A percentile compares a stretch with the other conserved stretches of the same genome.
Evolutionary conservation across 2,888 invertebrate species (phyloP).

Genomic region (Epinotia demarniana): DNA sequence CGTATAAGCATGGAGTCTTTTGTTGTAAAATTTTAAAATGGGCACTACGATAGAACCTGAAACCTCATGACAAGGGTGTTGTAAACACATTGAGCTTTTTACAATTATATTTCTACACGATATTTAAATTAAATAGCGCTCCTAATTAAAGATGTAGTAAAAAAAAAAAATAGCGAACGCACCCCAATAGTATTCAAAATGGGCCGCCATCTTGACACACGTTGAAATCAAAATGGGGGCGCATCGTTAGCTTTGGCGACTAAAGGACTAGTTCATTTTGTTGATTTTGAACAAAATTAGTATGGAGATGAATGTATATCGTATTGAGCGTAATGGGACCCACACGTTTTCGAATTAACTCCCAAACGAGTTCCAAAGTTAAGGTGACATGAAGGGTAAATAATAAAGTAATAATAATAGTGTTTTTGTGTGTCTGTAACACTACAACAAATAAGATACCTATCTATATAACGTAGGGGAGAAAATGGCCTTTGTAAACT

Average conservation of each 20-base stretch:
- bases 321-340: slow-evolving; percentile 68
- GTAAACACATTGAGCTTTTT: slow-evolving; percentile 80
- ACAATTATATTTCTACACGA: slow-evolving; percentile 68
- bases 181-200: slow-evolving; percentile 46
- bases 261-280: slow-evolving; percentile 36
- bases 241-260: slow-evolving; percentile 39
- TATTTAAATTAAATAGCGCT: slow-evolving; percentile 53
- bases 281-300: slow-evolving; percentile 22
- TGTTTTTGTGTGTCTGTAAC: slow-evolving; percentile 73
- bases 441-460: slow-evolving; percentile 63
- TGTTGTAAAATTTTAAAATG: slow-evolving; percentile 32
- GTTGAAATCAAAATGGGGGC: slow-evolving; percentile 57
- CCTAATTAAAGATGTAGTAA: slow-evolving; percentile 48
- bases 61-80: slow-evolving; percentile 78
- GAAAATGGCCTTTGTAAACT: slow-evolving; percentile 55
- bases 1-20: slow-evolving; percentile 32
- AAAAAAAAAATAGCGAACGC: slow-evolving; percentile 46
- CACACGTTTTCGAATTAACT: slow-evolving; percentile 61
- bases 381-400: slow-evolving; percentile 48
- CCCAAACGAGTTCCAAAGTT: slow-evolving; percentile 55
- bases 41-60: slow-evolving; percentile 40
- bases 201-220: slow-evolving; percentile 45
- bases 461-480: slow-evolving; percentile 59
- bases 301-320: slow-evolving; percentile 52
- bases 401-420: slow-evolving; percentile 48